Percentiles rank a stretch among this genome's conserved stretches.
These are phyloP conservation scores for Takifugu bimaculatus DNA, from an alignment of 2,113 vertebrate species.

Conservation along the genomic window DNA sequence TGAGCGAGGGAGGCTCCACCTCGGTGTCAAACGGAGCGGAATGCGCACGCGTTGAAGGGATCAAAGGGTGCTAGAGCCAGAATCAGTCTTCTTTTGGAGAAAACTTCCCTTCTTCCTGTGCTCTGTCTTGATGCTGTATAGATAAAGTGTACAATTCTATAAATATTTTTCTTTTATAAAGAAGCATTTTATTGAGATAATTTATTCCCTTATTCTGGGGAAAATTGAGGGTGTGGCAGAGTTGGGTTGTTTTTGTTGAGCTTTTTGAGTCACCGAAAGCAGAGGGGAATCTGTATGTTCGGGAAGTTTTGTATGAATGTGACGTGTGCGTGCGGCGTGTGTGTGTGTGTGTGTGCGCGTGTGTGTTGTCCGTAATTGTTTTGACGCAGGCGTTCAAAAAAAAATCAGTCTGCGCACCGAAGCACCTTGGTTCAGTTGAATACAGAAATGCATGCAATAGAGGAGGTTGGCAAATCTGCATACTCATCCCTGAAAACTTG, in stretches of 20 bases:
- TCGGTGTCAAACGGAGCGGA: constrained; percentile 28
- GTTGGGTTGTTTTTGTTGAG: constrained; percentile 41
- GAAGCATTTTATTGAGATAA: constrained; percentile 75
- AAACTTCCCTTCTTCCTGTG: constrained; percentile 61
- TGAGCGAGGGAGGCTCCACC: constrained; percentile 34
- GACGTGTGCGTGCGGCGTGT: constrained; percentile 10
- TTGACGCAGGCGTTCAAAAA: constrained; percentile 54
- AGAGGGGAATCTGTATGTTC: constrained; percentile 1
- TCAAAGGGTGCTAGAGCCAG: constrained; percentile 59
- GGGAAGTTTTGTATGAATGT: not conserved
- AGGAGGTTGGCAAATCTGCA: constrained; percentile 42
- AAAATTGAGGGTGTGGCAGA: constrained; percentile 40
- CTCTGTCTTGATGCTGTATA: constrained; percentile 64
- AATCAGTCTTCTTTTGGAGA: constrained; percentile 62
- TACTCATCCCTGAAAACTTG: constrained; percentile 20
- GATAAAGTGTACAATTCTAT: constrained; percentile 68
- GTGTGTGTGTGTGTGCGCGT: constrained; percentile 10
- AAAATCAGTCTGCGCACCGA: constrained; percentile 49
- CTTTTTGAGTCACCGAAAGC: constrained; percentile 22
- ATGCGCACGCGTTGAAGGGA: constrained; percentile 45
- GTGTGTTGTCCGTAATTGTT: constrained; percentile 44
- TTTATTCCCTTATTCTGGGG: constrained; percentile 71
- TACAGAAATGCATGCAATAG: constrained; percentile 57
- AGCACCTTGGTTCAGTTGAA: constrained; percentile 67
- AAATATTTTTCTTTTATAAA: constrained; percentile 81